Evolutionary conservation across 2,113 vertebrate species (phyloP), one percentile per base, ranked within the genome.

Genomic region (Leucosticte australis): DNA sequence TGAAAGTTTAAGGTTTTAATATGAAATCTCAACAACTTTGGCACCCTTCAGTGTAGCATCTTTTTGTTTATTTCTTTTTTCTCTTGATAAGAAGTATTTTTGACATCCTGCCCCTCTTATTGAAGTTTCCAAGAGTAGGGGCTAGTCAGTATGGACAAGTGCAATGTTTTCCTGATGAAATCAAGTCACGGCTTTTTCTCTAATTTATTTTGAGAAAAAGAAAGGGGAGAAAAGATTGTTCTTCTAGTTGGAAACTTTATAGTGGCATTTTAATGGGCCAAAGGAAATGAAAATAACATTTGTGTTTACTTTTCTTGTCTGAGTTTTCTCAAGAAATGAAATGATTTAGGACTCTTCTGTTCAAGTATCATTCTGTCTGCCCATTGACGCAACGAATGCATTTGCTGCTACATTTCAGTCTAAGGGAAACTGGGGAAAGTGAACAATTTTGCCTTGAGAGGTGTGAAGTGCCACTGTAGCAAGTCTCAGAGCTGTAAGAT

Each of bases 351-450:
- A 10, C 2, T 49, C 12, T 31, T 74, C 31, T 68, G 33, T 85
- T 75, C 46, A 75, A 22, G 13, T 44, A 20, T 47, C 22, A 13
- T 49, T 82, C 49, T 95, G 21, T 21, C 19, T 53, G 22, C 28
- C 26, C 15, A 6, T 3, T 53, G 49, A 11, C 18, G 8, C 17
- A 39, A 80, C 2, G 0, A 47, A 41, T 14, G 10, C 6, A 5
- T 42, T 53, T 71, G 81, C 33, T 81, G 10, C 30, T 18, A 20
- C 7, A 4, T 64, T 89, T 91, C 12, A n/a, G 15, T 39, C 33
- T 31, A 42, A 68, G 22, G 21, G 11, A 84, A 78, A 47, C 6
- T 20, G 6, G 22, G 6, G 15, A 55, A 83, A 83, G 16, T 37
- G 30, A 64, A 65, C 26, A 44, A n/a, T n/a, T 88, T 77, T 82